Evolutionary conservation across 1,140 invertebrate species (phyloP), one percentile per base, ranked within the genome.

Genomic region (Nixonia krombeini): DNA sequence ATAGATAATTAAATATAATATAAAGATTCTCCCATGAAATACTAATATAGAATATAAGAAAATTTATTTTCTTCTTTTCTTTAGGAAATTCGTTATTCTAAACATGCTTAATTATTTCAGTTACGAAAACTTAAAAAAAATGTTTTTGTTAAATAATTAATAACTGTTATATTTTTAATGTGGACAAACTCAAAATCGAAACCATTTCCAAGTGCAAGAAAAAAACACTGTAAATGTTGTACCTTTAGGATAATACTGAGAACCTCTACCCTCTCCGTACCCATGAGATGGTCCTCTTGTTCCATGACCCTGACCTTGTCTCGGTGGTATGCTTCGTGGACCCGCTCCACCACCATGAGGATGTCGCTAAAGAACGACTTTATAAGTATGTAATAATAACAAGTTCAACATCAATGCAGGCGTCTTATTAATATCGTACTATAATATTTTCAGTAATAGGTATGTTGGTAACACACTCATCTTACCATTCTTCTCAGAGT

Each of bases 401-500:
- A 21, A 52, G 10, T 40, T 18, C 5, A 33, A 10, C 50, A 67
- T 63, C 23, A n/a, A n/a, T n/a, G n/a, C n/a, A n/a, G n/a, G n/a
- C n/a, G n/a, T n/a, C n/a, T n/a, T n/a, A n/a, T n/a, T n/a, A n/a
- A n/a, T n/a, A n/a, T n/a, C n/a, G n/a, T n/a, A n/a, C n/a, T n/a
- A n/a, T n/a, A n/a, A n/a, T n/a, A n/a, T n/a, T n/a, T n/a, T n/a
- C n/a, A n/a, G n/a, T n/a, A n/a, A n/a, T n/a, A n/a, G n/a, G n/a
- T n/a, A n/a, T n/a, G n/a, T n/a, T n/a, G n/a, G n/a, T n/a, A n/a
- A n/a, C n/a, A n/a, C n/a, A n/a, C n/a, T n/a, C n/a, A n/a, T 68
- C 65, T 85, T 82, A 91, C 89, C 91, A 94, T 96, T 85, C 94
- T 88, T 70, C 94, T 86, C 18, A 96, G 81, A 16, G 94, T 96